Evolutionary conservation across 1,140 invertebrate species (phyloP).

Genomic region (Macrotrachela quadricornifera): DNA sequence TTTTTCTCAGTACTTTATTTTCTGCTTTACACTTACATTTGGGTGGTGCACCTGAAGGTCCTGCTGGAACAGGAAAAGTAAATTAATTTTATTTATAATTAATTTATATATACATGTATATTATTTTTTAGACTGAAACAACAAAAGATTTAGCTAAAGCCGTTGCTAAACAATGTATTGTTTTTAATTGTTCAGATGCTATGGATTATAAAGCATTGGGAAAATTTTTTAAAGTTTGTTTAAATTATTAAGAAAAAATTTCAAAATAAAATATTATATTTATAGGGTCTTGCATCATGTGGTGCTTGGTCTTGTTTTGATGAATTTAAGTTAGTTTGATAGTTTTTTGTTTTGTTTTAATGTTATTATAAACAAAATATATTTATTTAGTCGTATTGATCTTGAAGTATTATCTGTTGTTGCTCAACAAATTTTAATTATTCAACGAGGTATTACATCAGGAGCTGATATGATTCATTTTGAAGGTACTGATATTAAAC

Average conservation of each 20-base stretch:
- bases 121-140: conserved; percentile 59
- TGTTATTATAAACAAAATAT: no score
- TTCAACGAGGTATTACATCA: conserved; percentile 47
- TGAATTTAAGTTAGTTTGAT: conserved; percentile 50
- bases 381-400: conserved; percentile 40
- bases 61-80: conserved; percentile 70
- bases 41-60: conserved; percentile 69
- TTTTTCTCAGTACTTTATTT: conserved; percentile 47
- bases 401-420: conserved; percentile 77
- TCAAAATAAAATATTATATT: conserved; percentile 15
- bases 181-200: conserved; percentile 85
- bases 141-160: conserved; percentile 88
- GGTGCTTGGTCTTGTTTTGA: conserved; percentile 94
- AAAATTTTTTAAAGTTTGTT: conserved; percentile 66
- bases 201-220: conserved; percentile 75
- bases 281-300: conserved; percentile 63
- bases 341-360: no score
- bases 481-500: conserved; percentile 60
- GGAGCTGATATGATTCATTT: conserved; percentile 51
- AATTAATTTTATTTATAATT: no score
- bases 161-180: conserved; percentile 80
- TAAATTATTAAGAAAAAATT: not conserved
- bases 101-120: no score
- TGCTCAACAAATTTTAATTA: conserved; percentile 35
- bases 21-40: conserved; percentile 66